Conservation (phyloP, 2,797 vertebrate species). For the Poeciliopsis paucimaculata region DNA sequence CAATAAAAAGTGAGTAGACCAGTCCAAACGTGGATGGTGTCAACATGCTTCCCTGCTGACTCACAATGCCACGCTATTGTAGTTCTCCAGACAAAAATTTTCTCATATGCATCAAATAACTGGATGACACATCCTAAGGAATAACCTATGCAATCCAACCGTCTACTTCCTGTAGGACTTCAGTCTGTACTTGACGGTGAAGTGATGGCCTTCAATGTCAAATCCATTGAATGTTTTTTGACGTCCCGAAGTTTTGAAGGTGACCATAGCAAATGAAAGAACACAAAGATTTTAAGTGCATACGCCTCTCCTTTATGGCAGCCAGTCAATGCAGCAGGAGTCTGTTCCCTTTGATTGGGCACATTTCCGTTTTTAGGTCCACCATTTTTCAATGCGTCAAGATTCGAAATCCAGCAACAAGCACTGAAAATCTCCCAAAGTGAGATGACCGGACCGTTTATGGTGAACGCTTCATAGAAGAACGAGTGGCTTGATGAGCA, state of each 20-base stretch:
- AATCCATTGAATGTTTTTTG: background rate
- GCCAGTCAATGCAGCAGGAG: background rate
- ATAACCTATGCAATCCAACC: background rate
- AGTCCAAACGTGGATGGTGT: background rate
- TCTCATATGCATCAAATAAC: background rate
- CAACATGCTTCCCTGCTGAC: background rate
- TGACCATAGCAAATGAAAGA: background rate
- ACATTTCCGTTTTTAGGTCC: background rate
- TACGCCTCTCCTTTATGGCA: background rate
- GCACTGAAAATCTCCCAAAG: background rate
- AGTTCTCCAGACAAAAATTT: background rate
- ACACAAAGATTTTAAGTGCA: background rate
- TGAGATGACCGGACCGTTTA: background rate
- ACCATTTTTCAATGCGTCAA: background rate
- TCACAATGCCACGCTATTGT: background rate
- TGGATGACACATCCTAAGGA: background rate
- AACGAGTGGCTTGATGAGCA: background rate
- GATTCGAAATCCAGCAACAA: background rate
- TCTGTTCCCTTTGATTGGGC: background rate
- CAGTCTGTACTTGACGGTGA: background rate
- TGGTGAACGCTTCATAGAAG: background rate
- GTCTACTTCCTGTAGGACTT: background rate
- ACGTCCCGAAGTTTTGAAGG: background rate
- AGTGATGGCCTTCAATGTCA: background rate
- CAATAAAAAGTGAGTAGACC: no score